Conservation (phyloP, 2,797 vertebrate genomes). For the Hozukius guyotensis region DNA sequence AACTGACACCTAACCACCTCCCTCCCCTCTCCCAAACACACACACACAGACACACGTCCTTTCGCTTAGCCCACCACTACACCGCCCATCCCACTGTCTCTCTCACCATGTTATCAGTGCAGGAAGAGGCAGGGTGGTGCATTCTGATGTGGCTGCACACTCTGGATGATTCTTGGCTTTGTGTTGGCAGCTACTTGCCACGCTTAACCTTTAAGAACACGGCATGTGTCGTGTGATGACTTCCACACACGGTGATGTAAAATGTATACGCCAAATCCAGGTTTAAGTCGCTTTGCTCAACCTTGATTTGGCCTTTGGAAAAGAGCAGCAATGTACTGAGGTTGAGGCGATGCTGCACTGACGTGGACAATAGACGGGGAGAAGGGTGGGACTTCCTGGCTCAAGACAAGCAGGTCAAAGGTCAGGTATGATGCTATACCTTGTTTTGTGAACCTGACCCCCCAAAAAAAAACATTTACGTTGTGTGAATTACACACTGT, state of each 20-base stretch:
- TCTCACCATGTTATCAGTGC: constrained; percentile 81
- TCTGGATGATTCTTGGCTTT: constrained; percentile 54
- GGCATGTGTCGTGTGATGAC: neutral
- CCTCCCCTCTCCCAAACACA: constrained; percentile 16
- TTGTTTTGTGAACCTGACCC: constrained; percentile 42
- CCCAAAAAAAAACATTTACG: neutral
- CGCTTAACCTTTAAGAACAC: constrained; percentile 27
- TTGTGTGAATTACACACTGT: neutral
- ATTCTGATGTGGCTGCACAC: constrained; percentile 56
- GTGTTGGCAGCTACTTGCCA: neutral
- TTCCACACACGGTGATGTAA: neutral
- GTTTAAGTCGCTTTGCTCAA: neutral
- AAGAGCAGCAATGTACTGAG: constrained; percentile 31
- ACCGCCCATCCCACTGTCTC: constrained; percentile 65
- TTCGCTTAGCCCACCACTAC: constrained; percentile 33
- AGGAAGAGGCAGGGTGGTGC: constrained; percentile 82
- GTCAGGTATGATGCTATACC: constrained; percentile 70
- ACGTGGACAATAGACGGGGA: constrained; percentile 78
- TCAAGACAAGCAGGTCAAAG: constrained; percentile 80
- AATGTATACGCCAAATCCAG: neutral
- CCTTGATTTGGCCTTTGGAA: constrained; percentile 10
- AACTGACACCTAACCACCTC: constrained; percentile 65
- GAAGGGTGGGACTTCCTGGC: constrained; percentile 85
- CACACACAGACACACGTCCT: constrained; percentile 14
- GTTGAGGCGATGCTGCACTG: constrained; percentile 63